Conservation (phyloP, 2,797 vertebrate species). For the Menidia menidia region DNA sequence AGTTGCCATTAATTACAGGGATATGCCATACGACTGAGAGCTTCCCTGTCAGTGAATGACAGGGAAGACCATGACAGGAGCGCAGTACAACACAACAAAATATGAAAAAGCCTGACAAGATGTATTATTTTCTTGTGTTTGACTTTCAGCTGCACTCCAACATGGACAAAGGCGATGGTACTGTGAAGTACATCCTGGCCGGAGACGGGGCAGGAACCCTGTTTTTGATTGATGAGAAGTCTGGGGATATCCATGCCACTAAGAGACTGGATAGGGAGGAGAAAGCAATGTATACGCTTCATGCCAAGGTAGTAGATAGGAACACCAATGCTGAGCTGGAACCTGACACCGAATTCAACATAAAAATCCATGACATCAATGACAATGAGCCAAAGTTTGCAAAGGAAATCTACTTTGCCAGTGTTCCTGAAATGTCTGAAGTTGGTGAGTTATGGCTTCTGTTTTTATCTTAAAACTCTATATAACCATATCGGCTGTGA, state of each 20-base stretch:
- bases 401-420: conserved; percentile 91
- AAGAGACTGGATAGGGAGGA: conserved; percentile 97
- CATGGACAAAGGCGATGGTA: conserved; percentile 95
- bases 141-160: conserved; percentile 92
- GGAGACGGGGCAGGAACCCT: conserved; percentile 95
- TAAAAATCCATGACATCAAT: conserved; percentile 99
- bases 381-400: conserved; percentile 96
- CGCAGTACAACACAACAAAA: neutral
- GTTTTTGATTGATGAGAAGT: conserved; percentile 96
- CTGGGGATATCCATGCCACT: conserved; percentile 96
- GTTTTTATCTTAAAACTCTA: neutral
- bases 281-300: conserved; percentile 91
- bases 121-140: neutral
- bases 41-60: neutral
- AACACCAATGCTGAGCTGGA: conserved; percentile 92
- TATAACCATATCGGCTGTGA: too few relatives aligned
- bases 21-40: conserved; percentile 6
- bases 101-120: neutral
- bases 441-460: conserved; percentile 87
- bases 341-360: conserved; percentile 95
- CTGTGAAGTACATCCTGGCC: conserved; percentile 93
- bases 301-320: conserved; percentile 93
- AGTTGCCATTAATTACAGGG: conserved; percentile 16
- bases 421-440: conserved; percentile 95
- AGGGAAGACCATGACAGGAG: conserved; percentile 1